Conservation (phyloP, 2,797 vertebrate species). For the Bryconaethiops microstoma region DNA sequence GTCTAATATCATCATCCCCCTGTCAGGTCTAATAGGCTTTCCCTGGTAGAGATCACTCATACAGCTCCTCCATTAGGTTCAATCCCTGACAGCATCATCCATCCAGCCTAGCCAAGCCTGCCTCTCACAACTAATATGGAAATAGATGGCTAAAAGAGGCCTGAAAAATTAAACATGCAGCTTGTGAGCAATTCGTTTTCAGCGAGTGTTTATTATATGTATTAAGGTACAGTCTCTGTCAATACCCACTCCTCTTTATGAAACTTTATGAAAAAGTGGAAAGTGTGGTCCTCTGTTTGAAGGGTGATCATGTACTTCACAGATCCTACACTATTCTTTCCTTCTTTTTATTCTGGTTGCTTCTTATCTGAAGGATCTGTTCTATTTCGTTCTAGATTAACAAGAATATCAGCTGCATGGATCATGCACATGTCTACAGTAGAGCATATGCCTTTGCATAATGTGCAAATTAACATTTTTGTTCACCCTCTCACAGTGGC, state of each 20-base stretch:
- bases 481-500: no score
- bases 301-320: neutral
- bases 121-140: slow-evolving; percentile 98
- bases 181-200: slow-evolving; percentile 98
- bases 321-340: neutral
- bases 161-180: slow-evolving; percentile 99
- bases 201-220: slow-evolving; percentile 96
- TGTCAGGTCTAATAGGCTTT: slow-evolving; percentile 99
- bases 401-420: no score
- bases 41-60: slow-evolving; percentile 99
- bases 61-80: slow-evolving; percentile 97
- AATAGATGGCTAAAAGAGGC: slow-evolving; percentile 97
- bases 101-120: slow-evolving; percentile 95
- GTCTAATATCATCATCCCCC: slow-evolving; percentile 99
- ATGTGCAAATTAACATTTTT: no score
- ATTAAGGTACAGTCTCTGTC: slow-evolving; percentile 74
- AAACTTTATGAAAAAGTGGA: slow-evolving; percentile 30
- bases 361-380: no score
- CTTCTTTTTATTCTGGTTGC: neutral
- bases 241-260: slow-evolving; percentile 24
- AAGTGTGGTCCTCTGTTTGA: slow-evolving; percentile 28
- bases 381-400: no score
- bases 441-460: no score
- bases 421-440: no score
- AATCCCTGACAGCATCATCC: slow-evolving; percentile 96